Base-by-base conservation (phyloP, 2,888 invertebrate species). In the Parnassius apollo region DNA sequence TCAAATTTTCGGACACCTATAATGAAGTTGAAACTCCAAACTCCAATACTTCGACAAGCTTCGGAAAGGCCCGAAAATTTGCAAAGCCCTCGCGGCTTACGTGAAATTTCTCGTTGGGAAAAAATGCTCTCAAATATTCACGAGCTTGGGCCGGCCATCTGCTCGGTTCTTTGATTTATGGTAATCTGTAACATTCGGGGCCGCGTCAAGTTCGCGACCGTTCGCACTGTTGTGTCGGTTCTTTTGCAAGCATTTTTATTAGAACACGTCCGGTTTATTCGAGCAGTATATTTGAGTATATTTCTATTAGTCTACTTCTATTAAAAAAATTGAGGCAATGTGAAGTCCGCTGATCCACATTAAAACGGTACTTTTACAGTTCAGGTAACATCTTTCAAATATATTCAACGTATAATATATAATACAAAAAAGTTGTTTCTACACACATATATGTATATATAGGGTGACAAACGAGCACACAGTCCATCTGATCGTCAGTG, bases 61-160 rank as follows among this genome's bases (percentile, higher is more conserved):
- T 63, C 22, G 51, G 45, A 52, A 58, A 54, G n/a, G 49, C 42
- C 53, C 54, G 57, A 62, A 58, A 58, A 57, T 62, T 62, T 49
- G 55, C 59, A 63, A 63, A 63, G 63, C 55, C 56, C 55, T 59
- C 63, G 63, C 59, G 59, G 55, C 63, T 56, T 50, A 56, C 46
- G 50, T 35, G 46, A 51, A 63, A 62, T 62, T 62, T 58, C 49
- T 42, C 48, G 53, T 54, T 49, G 57, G 53, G 57, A 63, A 63
- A 63, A 59, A 59, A 51, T 51, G 59, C 59, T 59, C 65, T 65
- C 64, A 64, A 65, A 67, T 67, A 67, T 67, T 67, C 64, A 64
- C 61, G 58, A 65, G 55, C 35, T 35, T 35, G 62, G 61, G 63
- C 58, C 54, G 59, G 55, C 62, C 63, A 58, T 64, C 67, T 65